Evolutionary conservation across 2,888 invertebrate genomes (phyloP).

Genomic region (Anarsia innoxiella): DNA sequence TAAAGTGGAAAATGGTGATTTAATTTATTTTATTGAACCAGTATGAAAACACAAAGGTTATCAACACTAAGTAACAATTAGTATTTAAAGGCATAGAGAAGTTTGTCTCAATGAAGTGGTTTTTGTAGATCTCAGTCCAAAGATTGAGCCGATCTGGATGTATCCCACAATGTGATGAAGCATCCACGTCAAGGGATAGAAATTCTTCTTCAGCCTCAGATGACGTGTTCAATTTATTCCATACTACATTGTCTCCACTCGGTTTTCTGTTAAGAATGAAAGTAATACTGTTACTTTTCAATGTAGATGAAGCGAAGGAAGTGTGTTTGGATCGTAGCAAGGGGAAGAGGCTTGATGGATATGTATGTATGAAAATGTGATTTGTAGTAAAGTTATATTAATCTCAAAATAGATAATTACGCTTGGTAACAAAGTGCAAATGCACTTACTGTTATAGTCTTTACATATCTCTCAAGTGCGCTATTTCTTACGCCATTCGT

Average conservation of each 20-base stretch:
- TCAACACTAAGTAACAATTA: not conserved
- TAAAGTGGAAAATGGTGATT: too few species aligned
- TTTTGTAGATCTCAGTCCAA: constrained; percentile 48
- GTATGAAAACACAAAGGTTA: not conserved
- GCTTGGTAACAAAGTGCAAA: too few species aligned
- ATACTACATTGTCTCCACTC: constrained; percentile 26
- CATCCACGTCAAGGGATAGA: constrained; percentile 33
- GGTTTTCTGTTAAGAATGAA: constrained; percentile 36
- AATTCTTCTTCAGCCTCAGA: constrained; percentile 34
- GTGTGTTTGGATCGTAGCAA: too few species aligned
- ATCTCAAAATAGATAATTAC: not conserved
- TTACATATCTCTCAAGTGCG: not conserved
- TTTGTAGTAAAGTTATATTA: too few species aligned
- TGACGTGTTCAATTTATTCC: constrained; percentile 30
- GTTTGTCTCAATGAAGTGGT: constrained; percentile 51
- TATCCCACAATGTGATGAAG: constrained; percentile 27
- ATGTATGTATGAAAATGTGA: too few species aligned
- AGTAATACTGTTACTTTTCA: too few species aligned
- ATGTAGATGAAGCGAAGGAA: too few species aligned
- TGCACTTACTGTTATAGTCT: not conserved
- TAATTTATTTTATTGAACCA: not conserved
- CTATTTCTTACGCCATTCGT: too few species aligned
- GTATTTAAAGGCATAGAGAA: not conserved
- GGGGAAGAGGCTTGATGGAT: too few species aligned
- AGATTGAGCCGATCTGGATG: constrained; percentile 38